Percentiles rank a stretch among this genome's conserved stretches.
Evolutionary conservation across 2,113 vertebrate genomes (phyloP).

Genomic region (Osmerus eperlanus): DNA sequence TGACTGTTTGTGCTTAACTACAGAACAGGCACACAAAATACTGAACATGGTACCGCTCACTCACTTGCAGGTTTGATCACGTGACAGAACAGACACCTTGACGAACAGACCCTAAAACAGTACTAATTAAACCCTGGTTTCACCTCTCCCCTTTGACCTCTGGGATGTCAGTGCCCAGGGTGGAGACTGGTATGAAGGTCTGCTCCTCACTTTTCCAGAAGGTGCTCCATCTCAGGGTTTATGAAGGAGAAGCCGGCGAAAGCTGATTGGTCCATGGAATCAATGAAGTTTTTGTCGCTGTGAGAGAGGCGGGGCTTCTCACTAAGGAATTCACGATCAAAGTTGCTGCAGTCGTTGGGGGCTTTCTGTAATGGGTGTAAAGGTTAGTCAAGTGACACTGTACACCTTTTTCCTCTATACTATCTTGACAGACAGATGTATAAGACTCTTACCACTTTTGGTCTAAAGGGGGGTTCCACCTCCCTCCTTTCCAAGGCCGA

Average conservation of each 20-base stretch:
- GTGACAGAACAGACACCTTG: conserved; percentile 14
- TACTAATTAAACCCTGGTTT: conserved; percentile 20
- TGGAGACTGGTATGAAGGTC: background rate
- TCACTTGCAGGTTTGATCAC: conserved; percentile 29
- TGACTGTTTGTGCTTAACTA: conserved; percentile 38
- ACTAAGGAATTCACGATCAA: conserved; percentile 93
- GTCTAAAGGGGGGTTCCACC: conserved; percentile 89
- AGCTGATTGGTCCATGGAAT: conserved; percentile 94
- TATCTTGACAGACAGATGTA: too few species aligned
- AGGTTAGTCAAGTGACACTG: background rate
- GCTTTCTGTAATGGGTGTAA: conserved; percentile 77
- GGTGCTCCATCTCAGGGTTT: conserved; percentile 86
- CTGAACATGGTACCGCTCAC: conserved; percentile 40
- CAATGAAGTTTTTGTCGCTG: conserved; percentile 94
- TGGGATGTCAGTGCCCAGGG: background rate
- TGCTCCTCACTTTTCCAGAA: conserved; percentile 77
- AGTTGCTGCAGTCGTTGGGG: conserved; percentile 90
- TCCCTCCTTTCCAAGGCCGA: conserved; percentile 80
- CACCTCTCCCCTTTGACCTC: conserved; percentile 5
- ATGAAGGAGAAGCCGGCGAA: conserved; percentile 94
- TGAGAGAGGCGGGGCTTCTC: conserved; percentile 92
- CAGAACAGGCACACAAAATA: conserved; percentile 44
- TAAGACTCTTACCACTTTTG: conserved; percentile 86
- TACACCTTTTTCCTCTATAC: background rate
- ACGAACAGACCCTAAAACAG: conserved; percentile 28